These are phyloP conservation scores for Andrena camellia DNA, from an alignment of 2,888 invertebrate species.

Conservation along the genomic window DNA sequence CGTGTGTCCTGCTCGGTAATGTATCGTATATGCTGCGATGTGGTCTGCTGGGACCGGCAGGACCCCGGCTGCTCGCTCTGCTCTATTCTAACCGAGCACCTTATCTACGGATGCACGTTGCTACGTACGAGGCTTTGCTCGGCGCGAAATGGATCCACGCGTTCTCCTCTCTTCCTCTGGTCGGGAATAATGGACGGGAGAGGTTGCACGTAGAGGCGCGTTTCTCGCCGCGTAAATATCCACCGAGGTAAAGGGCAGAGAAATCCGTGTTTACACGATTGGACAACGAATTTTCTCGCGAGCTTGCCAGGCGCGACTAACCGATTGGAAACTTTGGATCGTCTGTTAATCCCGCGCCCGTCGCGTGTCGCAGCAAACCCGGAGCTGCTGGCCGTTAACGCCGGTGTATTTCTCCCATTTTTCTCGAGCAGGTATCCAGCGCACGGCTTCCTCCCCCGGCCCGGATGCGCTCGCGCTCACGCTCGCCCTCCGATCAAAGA, in stretches of 20 bases:
- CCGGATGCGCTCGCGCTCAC: too few species aligned
- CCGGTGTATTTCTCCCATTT: not conserved
- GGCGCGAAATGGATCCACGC: conserved; percentile 44
- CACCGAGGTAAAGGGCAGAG: not conserved
- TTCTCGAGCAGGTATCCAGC: not conserved
- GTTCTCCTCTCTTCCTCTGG: not conserved
- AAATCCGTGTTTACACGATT: not conserved
- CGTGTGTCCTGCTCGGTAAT: conserved; percentile 68
- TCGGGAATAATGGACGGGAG: conserved; percentile 25
- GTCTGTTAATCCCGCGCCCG: not conserved
- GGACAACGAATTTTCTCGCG: not conserved
- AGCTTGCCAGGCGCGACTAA: not conserved
- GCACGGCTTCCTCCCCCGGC: too few species aligned
- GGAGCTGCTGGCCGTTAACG: not conserved
- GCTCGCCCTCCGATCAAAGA: not conserved
- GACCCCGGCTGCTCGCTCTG: conserved; percentile 54
- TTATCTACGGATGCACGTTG: conserved; percentile 65
- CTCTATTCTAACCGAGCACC: conserved; percentile 58
- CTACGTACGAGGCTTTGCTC: conserved; percentile 20
- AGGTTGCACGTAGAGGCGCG: conserved; percentile 17
- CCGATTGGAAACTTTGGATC: not conserved
- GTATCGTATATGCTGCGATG: conserved; percentile 71
- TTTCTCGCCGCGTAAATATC: conserved; percentile 16
- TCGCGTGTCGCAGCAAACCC: not conserved
- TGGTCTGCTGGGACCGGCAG: conserved; percentile 68